Evolutionary conservation across 2,113 vertebrate species (phyloP), one percentile per base, ranked within the genome.

Genomic region (Scytalopus superciliaris): DNA sequence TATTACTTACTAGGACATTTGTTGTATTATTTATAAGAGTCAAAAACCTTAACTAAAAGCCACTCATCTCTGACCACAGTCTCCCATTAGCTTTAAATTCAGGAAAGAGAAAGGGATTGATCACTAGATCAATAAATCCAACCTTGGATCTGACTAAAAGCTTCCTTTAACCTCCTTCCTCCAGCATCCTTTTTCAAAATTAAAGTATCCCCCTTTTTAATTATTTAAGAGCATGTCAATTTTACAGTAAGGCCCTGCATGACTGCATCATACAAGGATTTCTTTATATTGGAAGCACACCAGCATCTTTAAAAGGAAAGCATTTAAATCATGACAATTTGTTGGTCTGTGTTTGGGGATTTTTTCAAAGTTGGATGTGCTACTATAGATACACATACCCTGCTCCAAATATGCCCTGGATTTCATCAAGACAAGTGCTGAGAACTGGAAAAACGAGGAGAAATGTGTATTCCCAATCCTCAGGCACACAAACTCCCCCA

Each of bases 61-160:
- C 94, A 97, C 96, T 97, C 96, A 97, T 96, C 93, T 93, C 96
- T 97, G 95, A 97, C 97, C 98, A 94, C 94, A 96, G 91, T 90
- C 96, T 96, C 96, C 97, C 96, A 97, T 98, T 98, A 98, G 97
- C 97, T 94, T 95, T 96, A 97, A 97, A 97, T 97, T 97, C 96
- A 98, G 97, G 97, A 97, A 98, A 98, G 97, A 98, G 98, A 94
- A 95, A 85, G 87, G 88, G 95, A 98, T 98, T 97, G 98, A 98
- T 98, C 97, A 97, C 77, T 96, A 95, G 97, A 98, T 99, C 99
- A 98, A 99, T 99, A 98, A 97, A 98, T 97, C 97, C 97, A 98
- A 97, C 97, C 98, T 97, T 94, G 87, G 93, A 96, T 97, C 92
- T 95, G 97, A 98, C 98, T 98, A 98, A 98, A 98, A 98, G 96